A percentile compares a stretch with the other conserved stretches of the same genome.
Evolutionary conservation across 2,888 invertebrate genomes (phyloP).

Genomic region (Rapana venosa): DNA sequence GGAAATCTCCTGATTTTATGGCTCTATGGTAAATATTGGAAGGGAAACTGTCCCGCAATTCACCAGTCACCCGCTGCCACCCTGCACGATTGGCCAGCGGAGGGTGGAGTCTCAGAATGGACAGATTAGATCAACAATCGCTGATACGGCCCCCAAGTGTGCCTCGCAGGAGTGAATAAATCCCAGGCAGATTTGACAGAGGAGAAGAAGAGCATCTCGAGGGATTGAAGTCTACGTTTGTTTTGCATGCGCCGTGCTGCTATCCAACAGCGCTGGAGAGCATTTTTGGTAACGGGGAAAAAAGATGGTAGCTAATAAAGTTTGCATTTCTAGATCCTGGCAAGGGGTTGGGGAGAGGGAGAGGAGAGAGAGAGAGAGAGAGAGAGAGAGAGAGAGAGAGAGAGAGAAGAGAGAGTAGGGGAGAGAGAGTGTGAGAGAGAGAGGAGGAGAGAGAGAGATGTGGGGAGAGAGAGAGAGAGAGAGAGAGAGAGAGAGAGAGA

Average conservation of each 20-base stretch:
- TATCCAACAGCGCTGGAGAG: background rate
- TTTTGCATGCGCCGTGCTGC: background rate
- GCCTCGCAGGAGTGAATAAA: background rate
- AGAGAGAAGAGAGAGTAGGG: too few species aligned
- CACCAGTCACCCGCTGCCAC: background rate
- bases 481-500: background rate
- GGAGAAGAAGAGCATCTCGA: background rate
- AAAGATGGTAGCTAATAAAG: too few species aligned
- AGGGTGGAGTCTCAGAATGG: constrained; percentile 30
- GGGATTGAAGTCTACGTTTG: background rate
- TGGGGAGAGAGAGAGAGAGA: background rate
- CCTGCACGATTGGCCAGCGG: constrained; percentile 4
- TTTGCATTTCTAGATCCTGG: background rate
- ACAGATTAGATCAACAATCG: constrained; percentile 52
- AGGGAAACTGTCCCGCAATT: background rate
- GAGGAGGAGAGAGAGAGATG: background rate
- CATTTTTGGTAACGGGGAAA: too few species aligned
- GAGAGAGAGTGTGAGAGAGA: background rate
- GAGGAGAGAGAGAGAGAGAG: background rate
- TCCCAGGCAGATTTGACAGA: background rate
- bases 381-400: too few species aligned
- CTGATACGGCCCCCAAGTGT: constrained; percentile 30
- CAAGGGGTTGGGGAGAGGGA: background rate
- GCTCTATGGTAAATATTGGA: constrained; percentile 8
- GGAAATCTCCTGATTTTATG: background rate